Conservation (phyloP, 92 coral and sea anemone genomes). For the Anthopleura xanthogrammica region DNA sequence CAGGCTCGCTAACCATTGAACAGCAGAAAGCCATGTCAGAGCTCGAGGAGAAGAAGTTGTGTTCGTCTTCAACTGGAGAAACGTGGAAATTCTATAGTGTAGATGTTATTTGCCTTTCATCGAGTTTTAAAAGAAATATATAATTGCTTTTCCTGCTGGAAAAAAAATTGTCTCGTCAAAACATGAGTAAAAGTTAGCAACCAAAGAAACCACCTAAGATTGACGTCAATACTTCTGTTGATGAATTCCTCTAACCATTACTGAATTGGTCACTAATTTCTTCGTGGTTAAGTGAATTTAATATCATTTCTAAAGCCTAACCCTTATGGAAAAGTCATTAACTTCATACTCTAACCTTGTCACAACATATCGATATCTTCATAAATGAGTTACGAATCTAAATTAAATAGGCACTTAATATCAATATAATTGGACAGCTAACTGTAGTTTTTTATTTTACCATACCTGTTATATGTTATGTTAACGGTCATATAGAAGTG, state of each 20-base stretch:
- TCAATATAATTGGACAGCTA: not conserved
- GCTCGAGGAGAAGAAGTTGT: not conserved
- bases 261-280: slow-evolving; percentile 4
- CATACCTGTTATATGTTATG: not conserved
- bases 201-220: not conserved
- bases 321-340: slow-evolving; percentile 6
- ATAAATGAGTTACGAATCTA: not conserved
- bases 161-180: not conserved
- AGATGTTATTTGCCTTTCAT: not conserved
- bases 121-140: not conserved
- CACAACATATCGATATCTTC: slow-evolving; percentile 2
- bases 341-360: not conserved
- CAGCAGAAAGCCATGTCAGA: slow-evolving; percentile 5
- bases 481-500: not conserved
- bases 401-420: not conserved
- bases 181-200: not conserved
- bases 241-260: not conserved
- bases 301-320: not conserved
- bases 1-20: slow-evolving; percentile 2
- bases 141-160: slow-evolving; percentile 3
- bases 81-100: not conserved
- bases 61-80: not conserved
- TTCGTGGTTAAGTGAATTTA: slow-evolving; percentile 1
- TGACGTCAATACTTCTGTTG: not conserved
- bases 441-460: not conserved